Evolutionary conservation across 1,140 invertebrate genomes (phyloP).

Genomic region (Drosophila ironensis): DNA sequence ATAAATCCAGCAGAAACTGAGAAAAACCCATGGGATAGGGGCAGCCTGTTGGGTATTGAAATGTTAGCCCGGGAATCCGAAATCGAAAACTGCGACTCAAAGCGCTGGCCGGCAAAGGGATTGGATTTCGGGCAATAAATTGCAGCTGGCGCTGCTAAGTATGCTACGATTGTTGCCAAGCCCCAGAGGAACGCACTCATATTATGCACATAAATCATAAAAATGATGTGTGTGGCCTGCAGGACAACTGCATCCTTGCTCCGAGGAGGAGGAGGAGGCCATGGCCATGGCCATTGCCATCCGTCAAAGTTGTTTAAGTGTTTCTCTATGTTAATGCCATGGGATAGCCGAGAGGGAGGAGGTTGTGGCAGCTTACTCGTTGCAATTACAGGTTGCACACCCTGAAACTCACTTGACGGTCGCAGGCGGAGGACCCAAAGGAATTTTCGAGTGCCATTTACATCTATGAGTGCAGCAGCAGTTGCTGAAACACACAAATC

Average conservation of each 20-base stretch:
- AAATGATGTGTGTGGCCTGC: slow-evolving; percentile 27
- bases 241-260: slow-evolving; percentile 43
- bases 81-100: no score
- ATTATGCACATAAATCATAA: slow-evolving; percentile 59
- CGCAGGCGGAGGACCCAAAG: slow-evolving; percentile 48
- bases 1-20: no score
- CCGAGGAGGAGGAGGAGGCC: neutral
- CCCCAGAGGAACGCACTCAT: slow-evolving; percentile 28
- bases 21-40: no score
- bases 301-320: slow-evolving; percentile 74
- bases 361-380: slow-evolving; percentile 13
- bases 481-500: neutral
- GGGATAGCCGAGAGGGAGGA: slow-evolving; percentile 8
- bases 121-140: slow-evolving; percentile 50
- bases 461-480: slow-evolving; percentile 61
- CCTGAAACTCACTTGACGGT: slow-evolving; percentile 43
- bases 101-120: neutral
- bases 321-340: slow-evolving; percentile 69
- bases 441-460: slow-evolving; percentile 74
- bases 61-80: no score
- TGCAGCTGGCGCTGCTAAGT: slow-evolving; percentile 55
- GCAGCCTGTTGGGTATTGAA: no score
- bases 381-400: slow-evolving; percentile 39
- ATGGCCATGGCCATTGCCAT: slow-evolving; percentile 47
- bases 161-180: slow-evolving; percentile 42